Evolutionary conservation across 2,888 invertebrate genomes (phyloP), one percentile per base, ranked within the genome.

Genomic region (Thecocarcelia acutangulata): DNA sequence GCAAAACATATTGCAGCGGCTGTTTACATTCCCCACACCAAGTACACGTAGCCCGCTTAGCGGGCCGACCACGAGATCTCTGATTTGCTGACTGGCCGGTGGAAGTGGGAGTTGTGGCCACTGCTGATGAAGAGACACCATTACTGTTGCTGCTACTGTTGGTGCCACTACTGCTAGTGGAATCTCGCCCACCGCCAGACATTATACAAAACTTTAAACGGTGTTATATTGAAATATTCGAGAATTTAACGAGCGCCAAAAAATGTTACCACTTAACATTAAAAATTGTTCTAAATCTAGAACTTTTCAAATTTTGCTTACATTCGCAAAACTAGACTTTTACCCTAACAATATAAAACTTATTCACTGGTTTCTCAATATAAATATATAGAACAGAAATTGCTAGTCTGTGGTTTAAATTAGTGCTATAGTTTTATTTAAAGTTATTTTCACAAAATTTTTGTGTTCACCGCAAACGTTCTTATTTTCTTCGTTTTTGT

Each of bases 11-110:
- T 88, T 96, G 96, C 68, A 97, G 90, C 2, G 95, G 94, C 83
- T 95, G 93, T 91, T 96, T 96, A 81, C 94, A 94, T 90, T 96
- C 96, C 75, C 94, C 95, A 89, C 97, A 97, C 97, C 96, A 97
- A 19, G 96, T 96, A 90, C 97, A 97, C 3, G 89, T 88, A 9
- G 89, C 88, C 85, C 94, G 94, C 90, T 96, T 96, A 13, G 96
- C 95, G 76, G 96, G 96, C 87, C 96, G 93, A 81, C 96, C 96
- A 15, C 90, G 89, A 54, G 89, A 88, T 52, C 90, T 85, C 66
- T 87, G 88, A 80, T 84, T 85, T 12, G 80, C 68, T 37, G 83
- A 75, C 50, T 83, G 83, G 76, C 73, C 73, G 66, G 84, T 78
- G 72, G 83, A 85, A 19, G 84, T 84, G 79, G 83, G 85, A 80